Conservation (phyloP, 2,888 invertebrate genomes). For the Stegophylla sp. region DNA sequence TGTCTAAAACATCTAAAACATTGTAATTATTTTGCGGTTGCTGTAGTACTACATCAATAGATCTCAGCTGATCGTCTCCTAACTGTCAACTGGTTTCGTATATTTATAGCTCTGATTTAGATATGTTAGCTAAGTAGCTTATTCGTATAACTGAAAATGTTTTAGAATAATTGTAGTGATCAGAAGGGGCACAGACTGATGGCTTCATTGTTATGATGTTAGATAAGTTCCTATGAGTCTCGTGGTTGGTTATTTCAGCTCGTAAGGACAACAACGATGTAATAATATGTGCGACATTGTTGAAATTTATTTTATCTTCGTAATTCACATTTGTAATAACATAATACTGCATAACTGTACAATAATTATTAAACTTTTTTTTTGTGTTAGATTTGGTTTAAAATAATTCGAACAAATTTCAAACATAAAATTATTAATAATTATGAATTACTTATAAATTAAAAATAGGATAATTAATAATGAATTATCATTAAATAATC, state of each 20-base stretch:
- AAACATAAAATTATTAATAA: too few relatives aligned
- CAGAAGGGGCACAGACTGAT: neutral
- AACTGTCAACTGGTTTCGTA: constrained; percentile 36
- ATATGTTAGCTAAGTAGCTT: constrained; percentile 26
- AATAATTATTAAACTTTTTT: too few relatives aligned
- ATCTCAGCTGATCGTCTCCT: constrained; percentile 20
- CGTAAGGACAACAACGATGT: constrained; percentile 28
- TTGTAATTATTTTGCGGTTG: constrained; percentile 47
- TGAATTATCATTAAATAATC: too few relatives aligned
- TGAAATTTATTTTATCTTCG: constrained; percentile 1
- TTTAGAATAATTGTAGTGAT: neutral
- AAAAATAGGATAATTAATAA: too few relatives aligned
- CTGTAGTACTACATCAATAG: constrained; percentile 19
- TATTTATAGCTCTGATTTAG: constrained; percentile 19
- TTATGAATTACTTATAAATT: too few relatives aligned
- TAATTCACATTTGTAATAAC: too few relatives aligned
- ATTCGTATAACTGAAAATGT: neutral
- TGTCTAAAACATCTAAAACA: constrained; percentile 47
- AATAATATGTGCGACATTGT: neutral
- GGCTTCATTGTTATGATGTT: constrained; percentile 1
- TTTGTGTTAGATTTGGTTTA: too few relatives aligned
- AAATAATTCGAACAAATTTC: too few relatives aligned
- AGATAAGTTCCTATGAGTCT: too few relatives aligned
- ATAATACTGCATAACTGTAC: too few relatives aligned
- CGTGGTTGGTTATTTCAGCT: constrained; percentile 19